These are phyloP conservation scores for Trichoplusia ni DNA, from an alignment of 1,140 invertebrate genomes.

Conservation along the genomic window DNA sequence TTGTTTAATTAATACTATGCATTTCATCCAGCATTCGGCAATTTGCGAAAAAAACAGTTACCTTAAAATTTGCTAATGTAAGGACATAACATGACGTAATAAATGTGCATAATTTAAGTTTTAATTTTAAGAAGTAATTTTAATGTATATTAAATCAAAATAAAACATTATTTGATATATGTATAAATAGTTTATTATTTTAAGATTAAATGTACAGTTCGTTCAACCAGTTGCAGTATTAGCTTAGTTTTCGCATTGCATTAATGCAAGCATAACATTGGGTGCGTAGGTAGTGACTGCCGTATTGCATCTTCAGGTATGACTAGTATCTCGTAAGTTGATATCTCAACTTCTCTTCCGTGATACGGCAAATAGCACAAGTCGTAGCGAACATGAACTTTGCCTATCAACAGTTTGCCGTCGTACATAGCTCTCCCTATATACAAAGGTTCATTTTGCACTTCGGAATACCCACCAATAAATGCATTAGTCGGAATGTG, in stretches of 20 bases:
- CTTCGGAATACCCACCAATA: slow-evolving; percentile 84
- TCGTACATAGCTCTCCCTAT: slow-evolving; percentile 84
- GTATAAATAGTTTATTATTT: no score
- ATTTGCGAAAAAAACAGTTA: no score
- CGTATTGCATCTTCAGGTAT: neutral
- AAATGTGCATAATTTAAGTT: no score
- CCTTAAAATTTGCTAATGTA: no score
- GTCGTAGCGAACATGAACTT: slow-evolving; percentile 75
- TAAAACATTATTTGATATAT: no score
- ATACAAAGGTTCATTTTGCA: slow-evolving; percentile 85
- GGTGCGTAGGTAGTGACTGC: neutral
- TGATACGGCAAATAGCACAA: slow-evolving; percentile 88
- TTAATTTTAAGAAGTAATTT: no score
- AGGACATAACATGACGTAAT: no score
- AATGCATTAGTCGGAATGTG: slow-evolving; percentile 86
- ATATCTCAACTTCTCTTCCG: slow-evolving; percentile 81
- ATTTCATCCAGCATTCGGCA: no score
- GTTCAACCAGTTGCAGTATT: neutral
- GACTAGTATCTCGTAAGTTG: slow-evolving; percentile 39
- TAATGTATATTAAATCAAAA: no score
- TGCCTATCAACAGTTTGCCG: slow-evolving; percentile 86
- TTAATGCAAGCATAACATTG: neutral
- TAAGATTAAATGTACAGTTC: no score
- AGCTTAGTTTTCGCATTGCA: neutral
- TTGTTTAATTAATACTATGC: no score